These are phyloP conservation scores for Poeciliopsis paucimaculata DNA, from an alignment of 2,797 vertebrate genomes.

Conservation along the genomic window DNA sequence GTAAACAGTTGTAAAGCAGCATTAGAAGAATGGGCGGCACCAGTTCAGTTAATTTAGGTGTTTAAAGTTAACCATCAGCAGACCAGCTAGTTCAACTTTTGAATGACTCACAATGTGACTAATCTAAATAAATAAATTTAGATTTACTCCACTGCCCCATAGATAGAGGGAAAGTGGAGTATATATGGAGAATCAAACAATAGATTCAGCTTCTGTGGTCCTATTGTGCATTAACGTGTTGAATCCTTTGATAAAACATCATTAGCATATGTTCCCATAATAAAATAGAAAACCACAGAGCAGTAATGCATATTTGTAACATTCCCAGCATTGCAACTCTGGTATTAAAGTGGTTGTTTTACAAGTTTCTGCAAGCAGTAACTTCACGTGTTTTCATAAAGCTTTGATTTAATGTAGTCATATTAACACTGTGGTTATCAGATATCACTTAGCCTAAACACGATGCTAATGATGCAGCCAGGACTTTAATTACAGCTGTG, in stretches of 20 bases:
- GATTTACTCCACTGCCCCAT: not conserved
- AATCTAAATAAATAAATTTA: not conserved
- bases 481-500: not conserved
- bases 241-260: not conserved
- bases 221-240: not conserved
- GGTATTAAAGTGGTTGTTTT: constrained; percentile 20
- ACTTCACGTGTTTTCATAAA: constrained; percentile 13
- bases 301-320: constrained; percentile 11
- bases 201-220: not conserved
- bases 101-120: not conserved
- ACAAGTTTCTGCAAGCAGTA: constrained; percentile 16
- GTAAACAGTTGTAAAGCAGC: no score
- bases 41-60: not conserved
- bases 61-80: not conserved
- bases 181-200: not conserved
- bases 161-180: not conserved
- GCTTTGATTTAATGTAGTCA: constrained; percentile 12
- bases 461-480: constrained; percentile 4
- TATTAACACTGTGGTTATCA: constrained; percentile 26
- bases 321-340: constrained; percentile 12
- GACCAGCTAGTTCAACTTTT: not conserved
- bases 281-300: not conserved
- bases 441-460: constrained; percentile 20
- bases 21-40: not conserved
- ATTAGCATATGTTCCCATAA: not conserved